Evolutionary conservation across 2,797 vertebrate species (phyloP), one percentile per base, ranked within the genome.

Genomic region (Gouania willdenowi): DNA sequence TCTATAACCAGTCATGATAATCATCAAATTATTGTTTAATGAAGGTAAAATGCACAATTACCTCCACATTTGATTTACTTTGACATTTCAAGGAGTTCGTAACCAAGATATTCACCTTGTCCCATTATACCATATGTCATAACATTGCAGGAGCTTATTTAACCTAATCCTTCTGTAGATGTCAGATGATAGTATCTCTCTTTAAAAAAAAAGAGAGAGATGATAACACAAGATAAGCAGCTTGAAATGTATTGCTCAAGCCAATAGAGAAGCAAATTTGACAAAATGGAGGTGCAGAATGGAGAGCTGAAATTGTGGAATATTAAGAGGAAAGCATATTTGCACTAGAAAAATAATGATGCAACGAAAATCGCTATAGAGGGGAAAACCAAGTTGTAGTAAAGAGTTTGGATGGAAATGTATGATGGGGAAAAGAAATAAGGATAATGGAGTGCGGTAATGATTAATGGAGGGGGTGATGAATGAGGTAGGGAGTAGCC

Each of bases 21-120:
- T n/a, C n/a, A n/a, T n/a, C n/a, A n/a, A n/a, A n/a, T n/a, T n/a
- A n/a, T n/a, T n/a, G n/a, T n/a, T n/a, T n/a, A n/a, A n/a, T n/a
- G n/a, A n/a, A n/a, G n/a, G n/a, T n/a, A n/a, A n/a, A n/a, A n/a
- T n/a, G n/a, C n/a, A n/a, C n/a, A n/a, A n/a, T n/a, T n/a, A n/a
- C n/a, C n/a, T n/a, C n/a, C n/a, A n/a, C n/a, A n/a, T n/a, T n/a
- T n/a, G 32, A 77, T 77, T 75, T 82, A 77, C 80, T 79, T 81
- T 60, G 74, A 78, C 75, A 42, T 71, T 66, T 63, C 75, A 59
- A 78, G 60, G 45, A 66, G 71, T 44, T 37, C 29, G 37, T 67
- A 75, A 78, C 66, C 77, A 66, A 79, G 64, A 75, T 75, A 72
- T 81, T 79, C 81, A 77, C 66, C 64, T 50, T 66, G 60, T 59